phyloP scores from a whole-genome alignment of 2,888 invertebrate genomes.

The Mesopsocus fuscifrons region DNA sequence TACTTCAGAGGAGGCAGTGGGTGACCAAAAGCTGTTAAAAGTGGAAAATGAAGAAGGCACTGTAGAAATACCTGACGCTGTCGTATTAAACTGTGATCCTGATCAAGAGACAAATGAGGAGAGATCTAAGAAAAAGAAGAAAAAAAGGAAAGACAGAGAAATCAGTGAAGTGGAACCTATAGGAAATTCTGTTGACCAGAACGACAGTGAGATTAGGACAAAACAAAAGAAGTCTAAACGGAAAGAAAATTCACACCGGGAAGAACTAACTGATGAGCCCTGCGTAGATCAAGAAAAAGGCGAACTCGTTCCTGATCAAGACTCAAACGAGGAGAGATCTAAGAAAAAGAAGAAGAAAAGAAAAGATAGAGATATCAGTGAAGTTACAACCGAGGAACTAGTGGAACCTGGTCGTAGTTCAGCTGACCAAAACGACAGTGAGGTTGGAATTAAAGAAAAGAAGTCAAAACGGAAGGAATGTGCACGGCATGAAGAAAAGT shows the following conservation, averaged over 20 bases:
- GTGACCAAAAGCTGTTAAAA: slow-evolving; percentile 10
- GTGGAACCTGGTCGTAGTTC: no score
- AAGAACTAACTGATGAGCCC: background rate
- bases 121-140: background rate
- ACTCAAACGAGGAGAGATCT: background rate
- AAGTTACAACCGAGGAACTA: slow-evolving; percentile 25
- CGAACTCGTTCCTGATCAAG: slow-evolving; percentile 17
- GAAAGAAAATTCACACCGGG: background rate
- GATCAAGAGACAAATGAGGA: background rate
- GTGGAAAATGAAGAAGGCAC: slow-evolving; percentile 5
- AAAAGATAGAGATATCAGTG: slow-evolving; percentile 23
- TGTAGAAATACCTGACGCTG: background rate
- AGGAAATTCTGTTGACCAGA: background rate
- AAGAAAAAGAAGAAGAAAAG: background rate
- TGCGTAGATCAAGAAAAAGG: slow-evolving; percentile 18
- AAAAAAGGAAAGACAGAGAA: background rate
- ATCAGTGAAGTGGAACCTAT: background rate
- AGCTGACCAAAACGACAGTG: no score
- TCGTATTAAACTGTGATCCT: no score
- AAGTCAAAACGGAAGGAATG: no score
- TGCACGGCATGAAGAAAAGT: no score
- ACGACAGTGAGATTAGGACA: background rate
- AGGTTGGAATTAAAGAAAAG: no score
- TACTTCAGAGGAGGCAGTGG: background rate
- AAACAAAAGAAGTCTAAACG: background rate